Conservation (phyloP, 2,797 vertebrate genomes). For the Gallirallus australis region DNA sequence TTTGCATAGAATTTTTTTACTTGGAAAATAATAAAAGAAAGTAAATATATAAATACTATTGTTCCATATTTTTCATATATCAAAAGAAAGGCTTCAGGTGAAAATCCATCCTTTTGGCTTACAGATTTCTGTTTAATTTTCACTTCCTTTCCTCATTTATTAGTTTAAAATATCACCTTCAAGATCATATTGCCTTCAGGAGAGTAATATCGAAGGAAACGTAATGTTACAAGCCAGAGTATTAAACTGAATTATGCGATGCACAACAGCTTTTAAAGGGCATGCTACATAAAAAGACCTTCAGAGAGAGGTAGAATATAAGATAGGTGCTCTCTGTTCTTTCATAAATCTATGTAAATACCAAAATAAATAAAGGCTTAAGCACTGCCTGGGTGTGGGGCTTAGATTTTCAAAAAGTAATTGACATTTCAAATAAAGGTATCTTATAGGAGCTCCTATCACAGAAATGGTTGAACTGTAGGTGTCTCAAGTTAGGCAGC, state of each 20-base stretch:
- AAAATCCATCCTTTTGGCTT: not conserved
- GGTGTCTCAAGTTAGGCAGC: not conserved
- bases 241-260: conserved; percentile 52
- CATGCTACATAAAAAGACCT: not conserved
- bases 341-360: conserved; percentile 34
- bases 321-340: not conserved
- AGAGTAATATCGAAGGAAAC: conserved; percentile 34
- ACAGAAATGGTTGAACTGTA: not conserved
- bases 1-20: not conserved
- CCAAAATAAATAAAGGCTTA: not conserved
- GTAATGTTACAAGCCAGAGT: not conserved
- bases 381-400: not conserved
- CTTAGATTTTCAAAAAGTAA: not conserved
- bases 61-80: not conserved
- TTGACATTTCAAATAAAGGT: not conserved
- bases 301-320: not conserved
- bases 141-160: conserved; percentile 15
- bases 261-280: conserved; percentile 52
- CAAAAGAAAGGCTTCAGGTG: not conserved
- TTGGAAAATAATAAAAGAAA: not conserved
- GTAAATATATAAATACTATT: not conserved
- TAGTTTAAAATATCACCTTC: conserved; percentile 53
- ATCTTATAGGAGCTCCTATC: not conserved
- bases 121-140: not conserved
- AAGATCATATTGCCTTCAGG: conserved; percentile 19